A percentile compares a stretch with the other conserved stretches of the same genome.
Conservation (phyloP, 2,797 vertebrate genomes). For the Aplochiton taeniatus region DNA sequence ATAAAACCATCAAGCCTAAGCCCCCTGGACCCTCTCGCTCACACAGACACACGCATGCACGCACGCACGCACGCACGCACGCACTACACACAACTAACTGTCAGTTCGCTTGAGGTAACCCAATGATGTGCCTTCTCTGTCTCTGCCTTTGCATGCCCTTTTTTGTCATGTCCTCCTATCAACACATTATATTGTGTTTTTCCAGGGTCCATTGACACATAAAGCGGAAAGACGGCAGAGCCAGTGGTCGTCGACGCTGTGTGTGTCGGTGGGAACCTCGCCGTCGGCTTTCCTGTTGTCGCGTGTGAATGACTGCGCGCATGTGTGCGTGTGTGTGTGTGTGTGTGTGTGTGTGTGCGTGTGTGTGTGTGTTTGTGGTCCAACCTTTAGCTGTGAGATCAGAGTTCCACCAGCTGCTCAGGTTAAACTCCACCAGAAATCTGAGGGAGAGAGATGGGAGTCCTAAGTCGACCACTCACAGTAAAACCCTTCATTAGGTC, state of each 20-base stretch:
- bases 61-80: constrained; percentile 10
- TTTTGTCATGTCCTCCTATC: neutral
- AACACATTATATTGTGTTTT: constrained; percentile 59
- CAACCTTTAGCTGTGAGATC: constrained; percentile 90
- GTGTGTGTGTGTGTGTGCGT: neutral
- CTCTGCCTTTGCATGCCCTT: constrained; percentile 40
- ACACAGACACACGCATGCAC: neutral
- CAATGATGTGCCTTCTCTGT: constrained; percentile 50
- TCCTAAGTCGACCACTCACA: neutral
- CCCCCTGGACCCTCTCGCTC: constrained; percentile 14
- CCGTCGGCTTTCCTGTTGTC: no score
- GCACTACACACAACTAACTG: constrained; percentile 11
- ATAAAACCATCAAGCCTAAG: constrained; percentile 48
- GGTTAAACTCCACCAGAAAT: constrained; percentile 97
- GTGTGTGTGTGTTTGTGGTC: constrained; percentile 43
- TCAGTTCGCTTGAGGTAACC: constrained; percentile 59
- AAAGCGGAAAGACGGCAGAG: neutral
- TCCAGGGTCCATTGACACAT: constrained; percentile 24
- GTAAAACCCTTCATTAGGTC: neutral
- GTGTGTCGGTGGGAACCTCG: no score
- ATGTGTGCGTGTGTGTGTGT: neutral
- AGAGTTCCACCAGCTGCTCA: constrained; percentile 96
- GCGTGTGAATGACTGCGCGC: neutral
- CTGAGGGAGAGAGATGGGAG: constrained; percentile 64
- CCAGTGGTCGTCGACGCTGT: no score